Evolutionary conservation across 1,140 invertebrate species (phyloP), one percentile per base, ranked within the genome.

Genomic region (Trichoplusia ni): DNA sequence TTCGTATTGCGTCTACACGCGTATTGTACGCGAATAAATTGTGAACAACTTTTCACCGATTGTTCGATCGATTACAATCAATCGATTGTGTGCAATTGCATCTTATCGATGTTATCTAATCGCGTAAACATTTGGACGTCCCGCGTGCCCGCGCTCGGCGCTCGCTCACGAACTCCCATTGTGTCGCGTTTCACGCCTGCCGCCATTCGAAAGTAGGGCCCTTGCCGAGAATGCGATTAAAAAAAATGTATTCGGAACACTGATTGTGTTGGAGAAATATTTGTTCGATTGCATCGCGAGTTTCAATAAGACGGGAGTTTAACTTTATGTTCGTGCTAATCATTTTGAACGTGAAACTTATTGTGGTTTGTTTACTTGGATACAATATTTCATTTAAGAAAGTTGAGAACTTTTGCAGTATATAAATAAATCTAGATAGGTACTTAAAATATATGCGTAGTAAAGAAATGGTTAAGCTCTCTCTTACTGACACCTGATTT

Each of bases 101-200:
- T 59, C 44, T 61, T 63, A 73, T 67, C 66, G 71, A 71, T 73
- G 63, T 63, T 64, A 81, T 78, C 73, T 66, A 68, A 72, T 74
- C 77, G 70, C 74, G 69, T 78, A 76, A 81, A 81, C 75, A 78
- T 81, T 80, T 74, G 73, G 73, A 76, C 73, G 66, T 69, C 27
- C 60, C 53, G 69, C 69, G 64, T 64, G 64, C 35, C 37, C 58
- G 37, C 49, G 64, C 65, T 47, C 33, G 18, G 35, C 6, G 21
- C 53, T 56, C 58, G 56, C 53, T 75, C 77, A 77, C 77, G 77
- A 80, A 27, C 46, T 66, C 67, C 44, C 54, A 70, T 80, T 80
- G 75, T 80, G 66, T 69, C 56, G 64, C 66, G 67, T 75, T 73
- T 75, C 74, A 79, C 66, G 77, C 67, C 69, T 54, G 75, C 65